These are phyloP conservation scores for Bubo bubo DNA, from an alignment of 2,113 vertebrate species.

Conservation along the genomic window DNA sequence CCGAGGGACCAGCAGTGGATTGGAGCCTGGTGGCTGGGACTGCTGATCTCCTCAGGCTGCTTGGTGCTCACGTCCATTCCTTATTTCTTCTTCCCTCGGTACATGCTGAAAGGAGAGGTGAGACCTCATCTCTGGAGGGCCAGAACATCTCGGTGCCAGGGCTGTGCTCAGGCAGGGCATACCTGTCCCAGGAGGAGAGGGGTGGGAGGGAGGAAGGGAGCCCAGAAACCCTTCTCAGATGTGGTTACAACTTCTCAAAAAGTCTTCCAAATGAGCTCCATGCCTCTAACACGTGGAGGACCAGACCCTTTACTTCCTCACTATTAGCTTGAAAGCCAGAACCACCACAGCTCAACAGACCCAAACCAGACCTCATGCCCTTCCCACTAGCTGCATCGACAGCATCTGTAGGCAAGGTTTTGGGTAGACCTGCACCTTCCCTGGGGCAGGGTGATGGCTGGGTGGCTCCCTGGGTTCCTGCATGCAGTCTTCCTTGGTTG, in stretches of 20 bases:
- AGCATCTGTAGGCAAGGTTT: neutral
- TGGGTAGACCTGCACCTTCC: neutral
- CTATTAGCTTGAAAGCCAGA: neutral
- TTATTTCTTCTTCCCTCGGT: constrained; percentile 93
- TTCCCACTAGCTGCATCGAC: neutral
- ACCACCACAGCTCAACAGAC: neutral
- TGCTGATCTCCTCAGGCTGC: constrained; percentile 83
- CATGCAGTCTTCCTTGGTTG: neutral
- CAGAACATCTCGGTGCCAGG: neutral
- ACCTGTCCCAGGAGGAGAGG: neutral
- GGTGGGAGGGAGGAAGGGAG: neutral
- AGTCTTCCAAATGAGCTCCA: neutral
- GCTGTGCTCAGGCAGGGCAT: neutral
- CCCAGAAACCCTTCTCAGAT: neutral
- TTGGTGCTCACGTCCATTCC: constrained; percentile 88
- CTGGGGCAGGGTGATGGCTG: neutral
- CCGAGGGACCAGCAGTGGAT: constrained; percentile 89
- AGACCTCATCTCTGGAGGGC: neutral
- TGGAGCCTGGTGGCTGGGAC: constrained; percentile 97
- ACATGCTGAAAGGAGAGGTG: constrained; percentile 74
- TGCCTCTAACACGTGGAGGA: neutral
- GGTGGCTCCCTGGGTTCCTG: neutral
- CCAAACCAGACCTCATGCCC: neutral
- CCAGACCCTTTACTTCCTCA: neutral
- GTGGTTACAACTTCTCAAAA: neutral